Evolutionary conservation across 2,888 invertebrate genomes (phyloP), one percentile per base, ranked within the genome.

Genomic region (Melanophora roralis): DNA sequence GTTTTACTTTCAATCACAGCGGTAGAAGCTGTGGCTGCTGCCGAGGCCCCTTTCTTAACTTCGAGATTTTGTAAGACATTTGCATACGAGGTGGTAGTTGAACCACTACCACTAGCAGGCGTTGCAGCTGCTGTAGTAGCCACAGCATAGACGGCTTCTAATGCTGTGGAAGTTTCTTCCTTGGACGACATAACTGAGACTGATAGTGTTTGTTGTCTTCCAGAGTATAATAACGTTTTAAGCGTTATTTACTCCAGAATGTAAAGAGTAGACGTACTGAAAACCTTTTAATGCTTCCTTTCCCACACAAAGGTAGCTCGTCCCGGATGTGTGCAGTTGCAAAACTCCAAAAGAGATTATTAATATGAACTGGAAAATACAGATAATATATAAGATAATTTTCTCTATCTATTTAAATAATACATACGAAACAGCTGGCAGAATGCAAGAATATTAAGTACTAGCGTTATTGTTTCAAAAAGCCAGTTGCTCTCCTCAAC

Each of bases 1-100:
- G 69, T 49, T 75, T 45, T 72, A 57, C 9, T 71, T 40, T 67
- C 71, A 64, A 40, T 36, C 5, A 67, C 77, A 27, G 67, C 68
- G 4, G 71, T 27, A 12, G 47, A 64, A 14, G 73, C 65, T 16
- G 75, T 59, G 16, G 47, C 64, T 55, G 55, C 14, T 67, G 34
- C 40, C 27, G 55, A 8, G 12, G 45, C 27, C 21, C 19, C 81
- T 86, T 87, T 78, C 32, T 86, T 87, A 51, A 53, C 83, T 19
- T 87, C 88, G 67, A 88, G 43, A 75, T 86, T 87, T 87, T 93
- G 91, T 87, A 94, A 93, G 83, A 94, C 93, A 88, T 91, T 93
- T 84, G 94, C 94, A 90, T 94, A 94, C 69, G 94, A 94, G 85
- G 93, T 93, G 83, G 92, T 78, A 11, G 82, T 78, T 40, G 83